These are phyloP conservation scores for Piaya cayana DNA, from an alignment of 2,113 vertebrate species.

Conservation along the genomic window DNA sequence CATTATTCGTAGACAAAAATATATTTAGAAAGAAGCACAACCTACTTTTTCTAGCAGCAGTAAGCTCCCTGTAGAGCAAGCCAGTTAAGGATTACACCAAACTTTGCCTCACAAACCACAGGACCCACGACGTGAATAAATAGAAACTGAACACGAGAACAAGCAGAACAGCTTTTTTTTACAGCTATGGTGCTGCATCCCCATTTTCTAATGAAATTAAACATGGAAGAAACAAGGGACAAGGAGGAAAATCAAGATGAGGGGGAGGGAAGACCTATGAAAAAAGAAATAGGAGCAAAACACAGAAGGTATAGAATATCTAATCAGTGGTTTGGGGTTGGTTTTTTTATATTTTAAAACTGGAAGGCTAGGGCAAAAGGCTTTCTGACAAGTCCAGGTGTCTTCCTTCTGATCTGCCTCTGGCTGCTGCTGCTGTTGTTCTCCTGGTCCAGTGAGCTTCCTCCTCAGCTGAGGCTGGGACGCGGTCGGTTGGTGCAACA, in stretches of 20 bases:
- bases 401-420: background rate
- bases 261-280: background rate
- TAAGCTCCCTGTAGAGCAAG: background rate
- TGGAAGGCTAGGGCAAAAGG: background rate
- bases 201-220: slow-evolving; percentile 5
- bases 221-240: background rate
- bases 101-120: slow-evolving; percentile 44
- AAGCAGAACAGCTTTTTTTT: slow-evolving; percentile 32
- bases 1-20: background rate
- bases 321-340: too few relatives aligned
- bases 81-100: slow-evolving; percentile 20
- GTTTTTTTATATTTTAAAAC: background rate
- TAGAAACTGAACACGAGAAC: slow-evolving; percentile 24
- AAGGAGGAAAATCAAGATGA: background rate
- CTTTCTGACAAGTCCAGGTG: background rate
- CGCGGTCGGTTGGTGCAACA: background rate
- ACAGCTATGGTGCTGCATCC: background rate
- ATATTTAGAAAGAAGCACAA: background rate
- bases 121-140: slow-evolving; percentile 19
- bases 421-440: background rate
- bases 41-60: background rate
- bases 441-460: background rate
- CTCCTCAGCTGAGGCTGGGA: background rate
- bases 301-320: background rate
- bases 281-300: background rate